Evolutionary conservation across 2,113 vertebrate species (phyloP).

Genomic region (Ornithorhynchus anatinus): DNA sequence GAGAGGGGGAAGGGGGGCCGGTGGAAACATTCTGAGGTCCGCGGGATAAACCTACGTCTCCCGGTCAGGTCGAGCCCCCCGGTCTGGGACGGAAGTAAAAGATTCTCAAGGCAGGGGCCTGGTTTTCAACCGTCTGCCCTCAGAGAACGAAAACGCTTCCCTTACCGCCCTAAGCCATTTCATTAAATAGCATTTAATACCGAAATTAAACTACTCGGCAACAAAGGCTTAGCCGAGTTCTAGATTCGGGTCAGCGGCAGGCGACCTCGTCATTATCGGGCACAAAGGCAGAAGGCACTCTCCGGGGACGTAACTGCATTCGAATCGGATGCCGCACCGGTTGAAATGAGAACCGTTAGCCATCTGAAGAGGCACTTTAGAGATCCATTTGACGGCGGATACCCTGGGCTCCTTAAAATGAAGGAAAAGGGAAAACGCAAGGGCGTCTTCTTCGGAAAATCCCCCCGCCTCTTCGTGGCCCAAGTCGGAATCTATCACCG

Average conservation of each 20-base stretch:
- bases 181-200: constrained; percentile 11
- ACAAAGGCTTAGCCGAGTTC: not conserved
- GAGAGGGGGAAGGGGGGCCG: not conserved
- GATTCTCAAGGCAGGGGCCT: not conserved
- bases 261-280: not conserved
- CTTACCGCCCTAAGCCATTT: constrained; percentile 2
- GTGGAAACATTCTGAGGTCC: not conserved
- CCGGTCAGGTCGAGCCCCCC: not conserved
- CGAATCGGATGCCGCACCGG: not conserved
- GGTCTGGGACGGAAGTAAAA: constrained; percentile 1
- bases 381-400: not conserved
- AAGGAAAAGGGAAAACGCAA: not conserved
- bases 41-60: not conserved
- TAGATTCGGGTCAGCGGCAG: not conserved
- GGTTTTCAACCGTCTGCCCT: not conserved
- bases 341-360: constrained; percentile 9
- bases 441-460: not conserved
- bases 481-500: not conserved
- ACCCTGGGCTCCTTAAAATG: constrained; percentile 5
- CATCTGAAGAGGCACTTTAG: constrained; percentile 13
- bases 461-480: not conserved
- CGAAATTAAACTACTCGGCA: not conserved
- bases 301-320: constrained; percentile 13
- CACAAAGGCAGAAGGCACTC: constrained; percentile 9
- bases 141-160: not conserved